Percentiles rank a stretch among this genome's conserved stretches.
Conservation (phyloP, 2,113 vertebrate species). For the Polypterus bichir region DNA sequence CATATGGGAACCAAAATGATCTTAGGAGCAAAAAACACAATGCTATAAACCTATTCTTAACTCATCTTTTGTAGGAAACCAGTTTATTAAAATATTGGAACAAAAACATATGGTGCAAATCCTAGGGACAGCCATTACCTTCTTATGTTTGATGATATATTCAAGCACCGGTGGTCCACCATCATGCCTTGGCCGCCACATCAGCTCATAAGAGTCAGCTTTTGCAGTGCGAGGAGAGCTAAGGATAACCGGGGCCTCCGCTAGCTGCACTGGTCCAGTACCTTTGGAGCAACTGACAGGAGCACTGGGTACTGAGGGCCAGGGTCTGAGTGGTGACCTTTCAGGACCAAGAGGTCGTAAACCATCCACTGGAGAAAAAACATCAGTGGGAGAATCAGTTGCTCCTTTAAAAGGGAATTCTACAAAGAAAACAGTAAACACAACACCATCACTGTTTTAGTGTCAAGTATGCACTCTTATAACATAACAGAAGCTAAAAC, state of each 20-base stretch:
- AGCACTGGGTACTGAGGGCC: constrained; percentile 25
- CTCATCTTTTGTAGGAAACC: too few relatives aligned
- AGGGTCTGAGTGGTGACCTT: constrained; percentile 19
- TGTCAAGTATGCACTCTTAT: too few relatives aligned
- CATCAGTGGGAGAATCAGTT: too few relatives aligned
- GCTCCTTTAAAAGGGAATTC: too few relatives aligned
- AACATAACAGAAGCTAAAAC: too few relatives aligned
- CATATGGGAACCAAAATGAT: too few relatives aligned
- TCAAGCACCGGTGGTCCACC: constrained; percentile 65
- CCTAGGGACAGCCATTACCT: constrained; percentile 46
- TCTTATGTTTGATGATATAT: constrained; percentile 84
- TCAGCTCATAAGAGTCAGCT: constrained; percentile 81
- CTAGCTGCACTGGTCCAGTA: constrained; percentile 48
- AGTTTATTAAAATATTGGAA: fast-evolving
- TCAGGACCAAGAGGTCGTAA: constrained; percentile 22
- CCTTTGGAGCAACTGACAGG: constrained; percentile 54
- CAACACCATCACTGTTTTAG: too few relatives aligned
- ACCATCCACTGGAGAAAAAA: constrained; percentile 12
- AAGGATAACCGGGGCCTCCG: constrained; percentile 84
- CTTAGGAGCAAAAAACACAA: too few relatives aligned
- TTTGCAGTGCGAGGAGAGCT: constrained; percentile 85
- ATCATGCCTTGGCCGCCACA: constrained; percentile 82
- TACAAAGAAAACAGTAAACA: too few relatives aligned
- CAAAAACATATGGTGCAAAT: not conserved
- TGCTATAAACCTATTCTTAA: too few relatives aligned